Conservation (phyloP, 1,140 invertebrate species). For the Drosophila arawakana region DNA sequence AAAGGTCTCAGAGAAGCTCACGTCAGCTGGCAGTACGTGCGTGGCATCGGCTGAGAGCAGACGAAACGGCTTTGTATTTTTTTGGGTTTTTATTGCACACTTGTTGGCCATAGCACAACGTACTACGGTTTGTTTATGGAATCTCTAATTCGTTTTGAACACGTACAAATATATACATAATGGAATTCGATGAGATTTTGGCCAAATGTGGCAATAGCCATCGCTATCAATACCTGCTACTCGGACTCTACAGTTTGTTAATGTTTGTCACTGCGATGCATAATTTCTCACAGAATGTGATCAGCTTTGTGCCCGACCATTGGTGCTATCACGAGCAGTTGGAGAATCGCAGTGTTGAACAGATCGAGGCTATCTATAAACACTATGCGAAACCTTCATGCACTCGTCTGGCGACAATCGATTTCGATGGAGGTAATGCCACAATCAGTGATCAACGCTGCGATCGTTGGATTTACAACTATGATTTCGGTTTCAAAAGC, state of each 20-base stretch:
- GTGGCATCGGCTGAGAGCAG: constrained; percentile 68
- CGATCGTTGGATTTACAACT: constrained; percentile 85
- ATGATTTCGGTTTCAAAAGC: constrained; percentile 85
- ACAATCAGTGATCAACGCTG: constrained; percentile 67
- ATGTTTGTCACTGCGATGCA: constrained; percentile 85
- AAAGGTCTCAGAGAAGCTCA: constrained; percentile 30
- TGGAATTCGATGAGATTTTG: constrained; percentile 87
- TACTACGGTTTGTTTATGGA: constrained; percentile 8
- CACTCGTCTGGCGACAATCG: constrained; percentile 56
- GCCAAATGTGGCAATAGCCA: constrained; percentile 87
- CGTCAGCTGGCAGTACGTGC: constrained; percentile 60
- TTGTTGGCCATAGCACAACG: constrained; percentile 13
- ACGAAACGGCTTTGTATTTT: constrained; percentile 28
- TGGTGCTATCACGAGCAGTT: constrained; percentile 81
- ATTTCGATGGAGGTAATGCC: constrained; percentile 33
- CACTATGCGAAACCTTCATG: constrained; percentile 64
- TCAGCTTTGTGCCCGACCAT: constrained; percentile 85
- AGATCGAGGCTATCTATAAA: constrained; percentile 63
- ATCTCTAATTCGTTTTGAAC: constrained; percentile 21
- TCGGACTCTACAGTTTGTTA: constrained; percentile 85
- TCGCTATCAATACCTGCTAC: constrained; percentile 86
- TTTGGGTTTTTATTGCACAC: neutral
- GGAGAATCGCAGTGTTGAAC: constrained; percentile 50
- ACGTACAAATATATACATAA: constrained; percentile 5
- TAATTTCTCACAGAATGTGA: constrained; percentile 86